Base-by-base conservation (phyloP, 1,140 invertebrate genomes). In the Piezodorus guildinii region DNA sequence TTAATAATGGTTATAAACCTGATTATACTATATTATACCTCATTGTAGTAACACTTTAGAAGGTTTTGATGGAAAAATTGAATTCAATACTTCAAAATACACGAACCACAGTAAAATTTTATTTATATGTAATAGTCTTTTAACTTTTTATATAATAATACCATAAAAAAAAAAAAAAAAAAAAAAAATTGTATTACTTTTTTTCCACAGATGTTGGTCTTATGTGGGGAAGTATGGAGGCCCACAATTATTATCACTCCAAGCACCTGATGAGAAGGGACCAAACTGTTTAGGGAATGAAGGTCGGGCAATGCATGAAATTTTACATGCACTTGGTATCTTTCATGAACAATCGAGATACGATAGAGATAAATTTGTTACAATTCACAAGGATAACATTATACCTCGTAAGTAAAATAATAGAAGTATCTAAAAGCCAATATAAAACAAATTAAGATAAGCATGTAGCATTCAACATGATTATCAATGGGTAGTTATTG, bases 311-410 rank as follows among this genome's bases (percentile, higher is more conserved):
- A 77, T 84, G 19, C 85, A 88, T 70, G 85, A 88, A 73, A 70
- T 85, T 62, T 76, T 84, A 73, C 83, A 85, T 65, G 81, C 82
- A 9, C 65, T 85, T 4, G 83, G 83, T 39, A 76, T 85, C 34
- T 83, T 82, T 69, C 83, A 85, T 68, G 83, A 85, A 69, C 83
- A 85, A 68, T 81, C 81, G 12, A 70, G 83, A 67, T 77, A 77
- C 61, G 83, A 85, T 71, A 71, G 81, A 62, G 81, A 83, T 69
- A 74, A 77, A 66, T 82, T 81, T 68, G 78, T 83, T 8, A 79
- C 76, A 67, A 75, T 84, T 27, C 76, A 81, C 66, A 65, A 69
- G 3, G 77, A 81, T 10, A 82, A 83, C 68, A 77, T 83, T 54
- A 75, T 80, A 56, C 77, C 77, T 70, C 70, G 80, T 82, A 17